A percentile compares a stretch with the other conserved stretches of the same genome.
phyloP scores from a whole-genome alignment of 1,140 invertebrate genomes.

The Drosophila sechellia region DNA sequence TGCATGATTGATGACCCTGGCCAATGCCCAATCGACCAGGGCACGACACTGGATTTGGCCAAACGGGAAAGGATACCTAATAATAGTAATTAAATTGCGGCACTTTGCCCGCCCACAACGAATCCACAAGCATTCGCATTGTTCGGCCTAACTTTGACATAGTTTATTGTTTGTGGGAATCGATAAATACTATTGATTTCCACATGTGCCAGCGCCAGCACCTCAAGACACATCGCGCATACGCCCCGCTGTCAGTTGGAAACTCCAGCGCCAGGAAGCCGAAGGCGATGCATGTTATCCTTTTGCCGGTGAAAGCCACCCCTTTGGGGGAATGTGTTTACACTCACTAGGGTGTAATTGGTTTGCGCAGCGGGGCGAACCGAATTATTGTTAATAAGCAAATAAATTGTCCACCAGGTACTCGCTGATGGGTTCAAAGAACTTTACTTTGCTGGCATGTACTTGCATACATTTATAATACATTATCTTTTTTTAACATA shows the following conservation, averaged over 20 bases:
- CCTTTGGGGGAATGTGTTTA: conserved; percentile 32
- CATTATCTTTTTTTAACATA: conserved; percentile 47
- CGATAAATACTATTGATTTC: conserved; percentile 71
- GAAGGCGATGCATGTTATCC: conserved; percentile 6
- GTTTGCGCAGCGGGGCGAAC: conserved; percentile 43
- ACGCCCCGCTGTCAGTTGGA: conserved; percentile 31
- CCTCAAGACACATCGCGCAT: conserved; percentile 45
- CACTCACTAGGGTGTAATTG: conserved; percentile 67
- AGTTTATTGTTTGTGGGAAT: conserved; percentile 56
- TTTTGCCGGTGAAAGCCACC: conserved; percentile 10
- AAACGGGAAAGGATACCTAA: conserved; percentile 38
- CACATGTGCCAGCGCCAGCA: conserved; percentile 22
- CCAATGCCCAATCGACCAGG: conserved; percentile 16
- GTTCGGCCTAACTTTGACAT: conserved; percentile 74
- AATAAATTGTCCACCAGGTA: conserved; percentile 56
- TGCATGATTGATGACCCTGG: conserved; percentile 62
- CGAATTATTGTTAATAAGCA: conserved; percentile 63
- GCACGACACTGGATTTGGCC: conserved; percentile 36
- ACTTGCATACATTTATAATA: conserved; percentile 52
- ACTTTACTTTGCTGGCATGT: conserved; percentile 54
- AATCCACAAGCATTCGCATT: conserved; percentile 61
- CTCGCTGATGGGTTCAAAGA: conserved; percentile 60
- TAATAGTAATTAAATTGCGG: conserved; percentile 68
- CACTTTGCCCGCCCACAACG: conserved; percentile 41
- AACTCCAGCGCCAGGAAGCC: conserved; percentile 14